phyloP scores from a whole-genome alignment of 2,797 vertebrate genomes.

The Glossophaga mutica region DNA sequence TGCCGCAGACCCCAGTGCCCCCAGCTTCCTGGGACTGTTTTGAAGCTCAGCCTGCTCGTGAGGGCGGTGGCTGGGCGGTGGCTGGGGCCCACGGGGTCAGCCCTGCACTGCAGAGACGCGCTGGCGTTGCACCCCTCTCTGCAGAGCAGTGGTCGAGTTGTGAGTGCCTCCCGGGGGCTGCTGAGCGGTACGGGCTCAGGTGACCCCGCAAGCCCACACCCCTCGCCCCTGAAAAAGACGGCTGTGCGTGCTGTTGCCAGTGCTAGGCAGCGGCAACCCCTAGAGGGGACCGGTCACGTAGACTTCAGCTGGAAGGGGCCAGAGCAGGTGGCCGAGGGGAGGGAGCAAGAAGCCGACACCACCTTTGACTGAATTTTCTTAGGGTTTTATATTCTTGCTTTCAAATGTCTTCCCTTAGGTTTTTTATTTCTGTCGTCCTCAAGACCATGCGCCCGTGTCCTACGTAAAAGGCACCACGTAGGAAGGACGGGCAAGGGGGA shows the following conservation, averaged over 20 bases:
- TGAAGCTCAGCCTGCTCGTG: neutral
- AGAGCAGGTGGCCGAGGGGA: neutral
- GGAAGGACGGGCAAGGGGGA: neutral
- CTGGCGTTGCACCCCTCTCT: too few species aligned
- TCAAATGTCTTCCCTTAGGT: neutral
- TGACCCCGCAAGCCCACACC: neutral
- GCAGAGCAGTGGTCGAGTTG: neutral
- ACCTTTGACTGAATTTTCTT: neutral
- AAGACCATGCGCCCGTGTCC: neutral
- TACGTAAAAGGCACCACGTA: neutral
- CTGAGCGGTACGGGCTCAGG: neutral
- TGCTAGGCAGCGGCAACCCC: neutral
- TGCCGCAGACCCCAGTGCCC: rapidly evolving
- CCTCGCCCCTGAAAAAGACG: neutral
- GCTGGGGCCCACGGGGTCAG: neutral
- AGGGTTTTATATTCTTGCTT: neutral
- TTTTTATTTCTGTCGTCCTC: neutral
- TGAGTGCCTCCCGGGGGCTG: neutral
- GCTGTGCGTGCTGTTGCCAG: neutral
- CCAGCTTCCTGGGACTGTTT: rapidly evolving
- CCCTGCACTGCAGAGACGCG: rapidly evolving
- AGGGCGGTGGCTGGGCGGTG: too few species aligned
- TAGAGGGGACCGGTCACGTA: neutral
- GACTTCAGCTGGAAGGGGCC: neutral
- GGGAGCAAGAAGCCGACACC: neutral